These are phyloP conservation scores for Cosmorhoe ocellata DNA, from an alignment of 2,888 invertebrate genomes.

Conservation along the genomic window DNA sequence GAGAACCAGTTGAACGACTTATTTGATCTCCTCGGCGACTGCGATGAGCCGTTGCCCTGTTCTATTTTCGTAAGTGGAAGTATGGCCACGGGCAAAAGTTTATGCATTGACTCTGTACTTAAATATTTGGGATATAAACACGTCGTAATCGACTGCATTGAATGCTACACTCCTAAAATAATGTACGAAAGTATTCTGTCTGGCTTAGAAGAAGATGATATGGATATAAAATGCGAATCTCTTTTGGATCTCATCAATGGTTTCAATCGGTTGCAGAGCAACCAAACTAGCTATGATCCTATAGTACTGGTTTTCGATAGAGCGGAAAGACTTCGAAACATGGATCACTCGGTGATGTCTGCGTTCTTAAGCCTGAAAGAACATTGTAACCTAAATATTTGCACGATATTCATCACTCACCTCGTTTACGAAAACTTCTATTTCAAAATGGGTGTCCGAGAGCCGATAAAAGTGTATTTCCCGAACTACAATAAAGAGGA, in stretches of 20 bases:
- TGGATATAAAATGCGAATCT: slow-evolving; percentile 84
- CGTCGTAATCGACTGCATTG: slow-evolving; percentile 89
- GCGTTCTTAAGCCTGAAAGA: slow-evolving; percentile 89
- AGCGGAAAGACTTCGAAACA: slow-evolving; percentile 89
- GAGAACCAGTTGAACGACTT: slow-evolving; percentile 73
- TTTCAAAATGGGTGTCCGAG: slow-evolving; percentile 85
- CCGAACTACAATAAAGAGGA: slow-evolving; percentile 91
- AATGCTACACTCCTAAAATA: slow-evolving; percentile 89
- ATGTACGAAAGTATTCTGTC: slow-evolving; percentile 89
- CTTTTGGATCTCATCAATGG: slow-evolving; percentile 85
- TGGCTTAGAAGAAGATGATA: slow-evolving; percentile 72
- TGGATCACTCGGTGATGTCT: slow-evolving; percentile 88
- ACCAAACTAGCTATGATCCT: slow-evolving; percentile 57
- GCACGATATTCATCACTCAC: slow-evolving; percentile 89
- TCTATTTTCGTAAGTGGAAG: slow-evolving; percentile 91
- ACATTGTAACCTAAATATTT: slow-evolving; percentile 86
- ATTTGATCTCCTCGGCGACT: slow-evolving; percentile 76
- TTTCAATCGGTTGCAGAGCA: slow-evolving; percentile 61
- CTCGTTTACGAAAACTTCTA: slow-evolving; percentile 91
- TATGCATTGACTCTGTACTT: slow-evolving; percentile 84
- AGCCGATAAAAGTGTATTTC: slow-evolving; percentile 89
- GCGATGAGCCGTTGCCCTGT: slow-evolving; percentile 85
- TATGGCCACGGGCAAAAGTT: slow-evolving; percentile 92
- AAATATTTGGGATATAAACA: slow-evolving; percentile 81
- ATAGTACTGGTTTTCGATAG: slow-evolving; percentile 89